Evolutionary conservation across 2,888 invertebrate genomes (phyloP), one percentile per base, ranked within the genome.

Genomic region (Punctoribates punctum): DNA sequence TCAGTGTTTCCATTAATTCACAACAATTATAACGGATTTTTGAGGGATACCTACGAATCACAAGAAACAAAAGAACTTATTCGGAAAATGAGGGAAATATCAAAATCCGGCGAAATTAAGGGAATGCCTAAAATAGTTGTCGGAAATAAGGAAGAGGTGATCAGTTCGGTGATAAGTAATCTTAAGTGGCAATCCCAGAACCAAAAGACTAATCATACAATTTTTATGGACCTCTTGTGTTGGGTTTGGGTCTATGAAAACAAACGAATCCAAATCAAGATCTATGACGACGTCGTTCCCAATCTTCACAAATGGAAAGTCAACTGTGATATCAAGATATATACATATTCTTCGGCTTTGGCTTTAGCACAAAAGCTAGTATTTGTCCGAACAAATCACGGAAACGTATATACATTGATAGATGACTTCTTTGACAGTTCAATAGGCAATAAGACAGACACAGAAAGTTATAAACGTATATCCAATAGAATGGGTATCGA

Each of bases 211-310:
- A n/a, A n/a, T n/a, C n/a, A n/a, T n/a, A n/a, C n/a, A n/a, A n/a
- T n/a, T n/a, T 20, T 72, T 67, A 38, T 6, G 15, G 76, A 78
- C 51, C 70, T 78, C 23, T 46, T 78, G 42, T 73, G 77, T 9
- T 78, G 78, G 78, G 54, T 78, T 42, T 78, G 75, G 62, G 78
- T 73, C 38, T 78, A 78, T 38, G 77, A 78, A 27, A 73, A 42
- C 15, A 34, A 20, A 0, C 23, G 60, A 1, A 23, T 78, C 3
- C 62, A 73, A 25, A 75, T 73, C 1, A 77, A 78, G 27, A 75
- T 78, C 11, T 78, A 57, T 27, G 75, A 78, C 20, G 78, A 78
- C 48, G 78, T 78, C 11, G 25, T 75, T 1, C 20, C 25, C 9
- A 57, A 23, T 34, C n/a, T 78, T 13, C 67, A 77, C 29, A 25